Evolutionary conservation across 2,797 vertebrate genomes (phyloP).

Genomic region (Steatocranus sp.): DNA sequence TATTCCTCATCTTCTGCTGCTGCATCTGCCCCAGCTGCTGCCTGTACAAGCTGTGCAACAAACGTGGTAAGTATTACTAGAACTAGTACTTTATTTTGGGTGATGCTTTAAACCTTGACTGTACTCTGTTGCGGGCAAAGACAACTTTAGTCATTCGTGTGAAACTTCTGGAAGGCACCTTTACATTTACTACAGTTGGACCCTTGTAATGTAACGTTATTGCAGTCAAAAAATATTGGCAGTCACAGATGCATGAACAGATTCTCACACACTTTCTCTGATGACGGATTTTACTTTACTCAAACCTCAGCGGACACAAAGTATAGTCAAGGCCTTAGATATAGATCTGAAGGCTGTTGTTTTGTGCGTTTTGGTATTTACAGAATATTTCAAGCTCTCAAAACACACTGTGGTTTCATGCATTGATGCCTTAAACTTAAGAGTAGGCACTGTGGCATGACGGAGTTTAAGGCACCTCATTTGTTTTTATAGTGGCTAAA

Average conservation of each 20-base stretch:
- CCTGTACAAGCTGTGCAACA: conserved; percentile 86
- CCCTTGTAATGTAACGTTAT: not conserved
- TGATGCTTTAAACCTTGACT: not conserved
- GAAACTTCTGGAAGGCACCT: not conserved
- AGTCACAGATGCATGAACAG: not conserved
- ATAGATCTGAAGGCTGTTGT: not conserved
- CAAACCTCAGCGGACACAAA: not conserved
- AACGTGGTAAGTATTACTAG: conserved; percentile 74
- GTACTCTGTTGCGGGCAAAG: not conserved
- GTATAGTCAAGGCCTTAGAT: not conserved
- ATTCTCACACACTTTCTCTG: not conserved
- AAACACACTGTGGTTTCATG: not conserved
- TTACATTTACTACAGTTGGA: not conserved
- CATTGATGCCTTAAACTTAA: not conserved
- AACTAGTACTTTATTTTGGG: not conserved
- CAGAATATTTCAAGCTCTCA: not conserved
- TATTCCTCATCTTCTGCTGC: conserved; percentile 79
- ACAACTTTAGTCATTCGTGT: not conserved
- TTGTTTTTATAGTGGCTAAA: not conserved
- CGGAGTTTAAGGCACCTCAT: not conserved
- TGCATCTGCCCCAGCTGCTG: conserved; percentile 91
- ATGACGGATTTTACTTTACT: not conserved
- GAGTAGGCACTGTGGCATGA: not conserved
- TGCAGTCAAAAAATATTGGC: not conserved
- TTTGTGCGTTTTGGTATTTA: not conserved